These are phyloP conservation scores for Brevimyrus niger DNA, from an alignment of 2,113 vertebrate species.

Conservation along the genomic window DNA sequence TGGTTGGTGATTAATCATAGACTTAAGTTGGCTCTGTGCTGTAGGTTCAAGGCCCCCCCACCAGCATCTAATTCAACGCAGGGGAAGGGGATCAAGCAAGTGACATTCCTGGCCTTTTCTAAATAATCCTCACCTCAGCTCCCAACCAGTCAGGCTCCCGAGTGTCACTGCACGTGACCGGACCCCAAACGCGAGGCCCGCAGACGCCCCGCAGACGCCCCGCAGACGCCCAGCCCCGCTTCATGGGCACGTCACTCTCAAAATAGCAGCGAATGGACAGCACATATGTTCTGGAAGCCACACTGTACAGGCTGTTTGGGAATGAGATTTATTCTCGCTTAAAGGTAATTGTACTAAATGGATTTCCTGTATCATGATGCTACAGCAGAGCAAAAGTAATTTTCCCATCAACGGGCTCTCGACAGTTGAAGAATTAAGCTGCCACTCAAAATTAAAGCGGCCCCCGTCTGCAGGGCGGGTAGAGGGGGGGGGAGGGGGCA, in stretches of 20 bases:
- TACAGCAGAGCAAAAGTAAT: conserved; percentile 8
- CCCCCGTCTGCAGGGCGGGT: neutral
- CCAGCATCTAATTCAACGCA: neutral
- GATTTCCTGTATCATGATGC: conserved; percentile 15
- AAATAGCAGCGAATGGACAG: neutral
- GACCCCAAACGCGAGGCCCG: neutral
- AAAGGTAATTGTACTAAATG: conserved; percentile 23
- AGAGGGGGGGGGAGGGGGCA: neutral
- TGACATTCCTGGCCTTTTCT: neutral
- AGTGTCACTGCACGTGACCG: neutral
- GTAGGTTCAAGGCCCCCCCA: neutral
- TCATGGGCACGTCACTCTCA: neutral
- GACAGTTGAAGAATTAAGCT: conserved; percentile 26
- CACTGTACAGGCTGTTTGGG: neutral
- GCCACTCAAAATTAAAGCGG: conserved; percentile 23
- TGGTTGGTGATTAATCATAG: neutral
- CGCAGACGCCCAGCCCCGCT: neutral
- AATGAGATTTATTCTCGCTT: neutral
- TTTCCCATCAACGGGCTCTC: conserved; percentile 12
- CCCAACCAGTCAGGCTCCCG: neutral
- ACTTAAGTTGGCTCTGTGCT: neutral
- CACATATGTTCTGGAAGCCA: neutral
- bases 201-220: neutral
- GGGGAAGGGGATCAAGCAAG: neutral
- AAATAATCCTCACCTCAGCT: conserved; percentile 10